Percentiles rank a stretch among this genome's conserved stretches.
phyloP scores from a whole-genome alignment of 2,113 vertebrate genomes.

The Catharus fuscescens region DNA sequence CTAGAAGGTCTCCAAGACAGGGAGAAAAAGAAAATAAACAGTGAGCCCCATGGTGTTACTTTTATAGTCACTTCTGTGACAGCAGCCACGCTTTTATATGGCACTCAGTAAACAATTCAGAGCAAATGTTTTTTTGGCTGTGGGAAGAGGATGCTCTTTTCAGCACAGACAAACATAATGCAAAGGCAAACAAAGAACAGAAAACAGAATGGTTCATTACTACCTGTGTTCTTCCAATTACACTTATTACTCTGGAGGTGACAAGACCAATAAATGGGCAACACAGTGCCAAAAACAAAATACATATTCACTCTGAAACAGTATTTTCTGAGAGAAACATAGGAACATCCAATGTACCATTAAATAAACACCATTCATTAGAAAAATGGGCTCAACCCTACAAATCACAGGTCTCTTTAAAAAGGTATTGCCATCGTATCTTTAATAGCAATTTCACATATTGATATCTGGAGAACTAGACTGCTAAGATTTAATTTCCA shows the following conservation, averaged over 20 bases:
- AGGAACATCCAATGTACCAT: background rate
- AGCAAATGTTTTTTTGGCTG: background rate
- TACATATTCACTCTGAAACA: background rate
- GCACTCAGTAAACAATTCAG: slow-evolving; percentile 28
- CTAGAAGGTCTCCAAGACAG: slow-evolving; percentile 8
- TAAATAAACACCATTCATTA: background rate
- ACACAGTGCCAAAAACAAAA: background rate
- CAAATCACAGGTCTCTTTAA: background rate
- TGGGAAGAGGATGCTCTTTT: slow-evolving; percentile 46
- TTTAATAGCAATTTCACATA: background rate
- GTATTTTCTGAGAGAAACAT: background rate
- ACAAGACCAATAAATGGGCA: background rate
- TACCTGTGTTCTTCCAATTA: background rate
- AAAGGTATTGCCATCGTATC: background rate
- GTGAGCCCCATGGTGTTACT: slow-evolving; percentile 9
- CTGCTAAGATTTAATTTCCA: background rate
- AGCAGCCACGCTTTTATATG: background rate
- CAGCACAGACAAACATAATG: background rate
- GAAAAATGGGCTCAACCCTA: background rate
- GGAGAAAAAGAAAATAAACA: slow-evolving; percentile 21
- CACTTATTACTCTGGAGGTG: background rate
- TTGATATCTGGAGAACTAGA: background rate
- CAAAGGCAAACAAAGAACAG: background rate
- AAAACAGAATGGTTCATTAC: background rate
- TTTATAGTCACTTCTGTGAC: slow-evolving; percentile 14